Evolutionary conservation across 2,113 vertebrate species (phyloP).

Genomic region (Phalacrocorax aristotelis): DNA sequence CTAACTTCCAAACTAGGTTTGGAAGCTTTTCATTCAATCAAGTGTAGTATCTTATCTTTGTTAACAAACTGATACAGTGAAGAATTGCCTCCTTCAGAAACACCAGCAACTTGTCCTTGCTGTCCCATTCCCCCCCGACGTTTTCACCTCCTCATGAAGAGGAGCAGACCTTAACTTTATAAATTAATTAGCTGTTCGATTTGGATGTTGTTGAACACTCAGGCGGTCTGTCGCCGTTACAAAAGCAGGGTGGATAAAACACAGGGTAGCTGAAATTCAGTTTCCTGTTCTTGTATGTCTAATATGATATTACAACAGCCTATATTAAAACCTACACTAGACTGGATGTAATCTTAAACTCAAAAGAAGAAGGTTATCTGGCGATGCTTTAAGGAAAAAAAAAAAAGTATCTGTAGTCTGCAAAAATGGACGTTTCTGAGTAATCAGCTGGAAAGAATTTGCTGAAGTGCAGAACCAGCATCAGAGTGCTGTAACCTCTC

Average conservation of each 20-base stretch:
- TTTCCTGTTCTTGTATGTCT: not conserved
- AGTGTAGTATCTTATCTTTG: slow-evolving; percentile 96
- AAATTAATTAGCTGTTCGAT: not conserved
- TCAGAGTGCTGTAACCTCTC: not conserved
- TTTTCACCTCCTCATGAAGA: not conserved
- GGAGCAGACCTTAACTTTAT: not conserved
- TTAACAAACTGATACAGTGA: slow-evolving; percentile 91
- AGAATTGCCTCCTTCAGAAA: slow-evolving; percentile 84
- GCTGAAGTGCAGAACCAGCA: not conserved
- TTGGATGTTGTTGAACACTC: slow-evolving; percentile 59
- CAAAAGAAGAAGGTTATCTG: not conserved
- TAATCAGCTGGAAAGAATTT: not conserved
- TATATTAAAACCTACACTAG: not conserved
- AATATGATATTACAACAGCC: not conserved
- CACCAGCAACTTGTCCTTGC: slow-evolving; percentile 62
- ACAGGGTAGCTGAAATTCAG: not conserved
- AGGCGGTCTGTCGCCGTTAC: not conserved
- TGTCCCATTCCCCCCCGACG: not conserved
- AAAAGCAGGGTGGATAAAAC: not conserved
- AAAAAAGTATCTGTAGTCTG: not conserved
- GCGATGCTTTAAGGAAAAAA: not conserved
- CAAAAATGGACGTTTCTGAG: not conserved
- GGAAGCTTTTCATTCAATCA: slow-evolving; percentile 77
- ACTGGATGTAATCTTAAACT: not conserved
- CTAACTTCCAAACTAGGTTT: slow-evolving; percentile 77